phyloP scores from a whole-genome alignment of 53 echinoderm and acorn worm species.

The Apostichopus leukothele region DNA sequence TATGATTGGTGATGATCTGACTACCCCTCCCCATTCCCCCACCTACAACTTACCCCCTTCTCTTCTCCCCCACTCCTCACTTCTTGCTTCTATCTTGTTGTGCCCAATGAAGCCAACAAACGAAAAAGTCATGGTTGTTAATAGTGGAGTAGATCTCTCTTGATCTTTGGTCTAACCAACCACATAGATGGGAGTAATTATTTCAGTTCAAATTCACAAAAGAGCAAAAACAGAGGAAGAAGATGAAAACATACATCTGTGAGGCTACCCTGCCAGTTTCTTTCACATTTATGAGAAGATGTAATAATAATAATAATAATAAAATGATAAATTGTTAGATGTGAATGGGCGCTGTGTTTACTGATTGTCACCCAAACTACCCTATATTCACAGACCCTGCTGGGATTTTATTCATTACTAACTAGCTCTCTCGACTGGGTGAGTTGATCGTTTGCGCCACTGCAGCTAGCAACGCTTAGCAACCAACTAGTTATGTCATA shows the following conservation, averaged over 20 bases:
- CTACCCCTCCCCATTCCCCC: not conserved
- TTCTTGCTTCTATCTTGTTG: not conserved
- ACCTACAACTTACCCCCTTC: not conserved
- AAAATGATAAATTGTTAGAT: too few relatives aligned
- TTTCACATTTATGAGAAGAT: too few relatives aligned
- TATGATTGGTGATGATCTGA: not conserved
- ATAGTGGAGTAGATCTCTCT: too few relatives aligned
- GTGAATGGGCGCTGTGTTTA: not conserved
- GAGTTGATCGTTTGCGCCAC: conserved; percentile 25
- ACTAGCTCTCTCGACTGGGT: conserved; percentile 32
- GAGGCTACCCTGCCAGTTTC: too few relatives aligned
- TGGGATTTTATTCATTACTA: conserved; percentile 47
- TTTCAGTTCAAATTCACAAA: too few relatives aligned
- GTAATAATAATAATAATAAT: too few relatives aligned
- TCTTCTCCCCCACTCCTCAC: not conserved
- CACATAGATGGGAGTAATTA: too few relatives aligned
- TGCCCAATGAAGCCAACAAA: too few relatives aligned
- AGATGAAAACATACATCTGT: too few relatives aligned
- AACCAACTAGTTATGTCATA: conserved; percentile 5
- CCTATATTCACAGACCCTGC: conserved; percentile 39
- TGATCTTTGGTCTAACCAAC: too few relatives aligned
- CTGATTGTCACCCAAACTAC: conserved; percentile 17
- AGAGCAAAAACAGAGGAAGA: too few relatives aligned
- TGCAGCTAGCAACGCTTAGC: not conserved
- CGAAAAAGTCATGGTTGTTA: too few relatives aligned